A percentile compares a stretch with the other conserved stretches of the same genome.
Evolutionary conservation across 2,888 invertebrate genomes (phyloP).

Genomic region (Hermodice carunculata): DNA sequence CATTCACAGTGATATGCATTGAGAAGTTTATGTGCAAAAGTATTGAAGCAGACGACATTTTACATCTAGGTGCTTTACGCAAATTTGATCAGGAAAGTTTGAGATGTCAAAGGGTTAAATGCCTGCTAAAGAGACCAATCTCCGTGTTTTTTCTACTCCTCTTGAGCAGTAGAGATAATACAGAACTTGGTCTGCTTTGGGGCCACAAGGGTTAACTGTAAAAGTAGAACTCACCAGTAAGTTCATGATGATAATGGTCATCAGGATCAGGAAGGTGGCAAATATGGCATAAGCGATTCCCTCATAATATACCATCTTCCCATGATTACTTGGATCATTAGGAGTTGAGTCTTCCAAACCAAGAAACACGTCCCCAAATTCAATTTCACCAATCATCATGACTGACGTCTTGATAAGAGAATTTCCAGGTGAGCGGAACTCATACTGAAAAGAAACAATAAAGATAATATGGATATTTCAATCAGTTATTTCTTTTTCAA

Average conservation of each 20-base stretch:
- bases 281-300: constrained; percentile 69
- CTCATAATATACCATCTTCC: constrained; percentile 43
- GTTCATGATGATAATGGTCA: constrained; percentile 69
- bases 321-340: neutral
- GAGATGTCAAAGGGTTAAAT: too few relatives aligned
- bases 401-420: constrained; percentile 66
- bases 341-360: neutral
- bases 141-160: too few relatives aligned
- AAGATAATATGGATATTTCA: neutral
- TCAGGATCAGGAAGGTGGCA: constrained; percentile 62
- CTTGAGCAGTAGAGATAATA: too few relatives aligned
- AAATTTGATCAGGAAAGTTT: too few relatives aligned
- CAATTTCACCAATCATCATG: constrained; percentile 70
- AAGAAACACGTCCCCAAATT: constrained; percentile 57
- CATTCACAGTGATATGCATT: too few relatives aligned
- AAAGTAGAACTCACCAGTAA: constrained; percentile 67
- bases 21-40: too few relatives aligned
- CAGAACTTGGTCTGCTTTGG: too few relatives aligned
- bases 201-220: too few relatives aligned
- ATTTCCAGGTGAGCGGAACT: constrained; percentile 54
- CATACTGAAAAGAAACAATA: constrained; percentile 29
- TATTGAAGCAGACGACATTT: too few relatives aligned
- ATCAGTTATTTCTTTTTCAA: too few relatives aligned
- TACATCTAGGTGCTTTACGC: too few relatives aligned
- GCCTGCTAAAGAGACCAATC: too few relatives aligned